Percentiles rank a stretch among this genome's conserved stretches.
These are phyloP conservation scores for Argyrosomus japonicus DNA, from an alignment of 2,113 vertebrate genomes.

Conservation along the genomic window DNA sequence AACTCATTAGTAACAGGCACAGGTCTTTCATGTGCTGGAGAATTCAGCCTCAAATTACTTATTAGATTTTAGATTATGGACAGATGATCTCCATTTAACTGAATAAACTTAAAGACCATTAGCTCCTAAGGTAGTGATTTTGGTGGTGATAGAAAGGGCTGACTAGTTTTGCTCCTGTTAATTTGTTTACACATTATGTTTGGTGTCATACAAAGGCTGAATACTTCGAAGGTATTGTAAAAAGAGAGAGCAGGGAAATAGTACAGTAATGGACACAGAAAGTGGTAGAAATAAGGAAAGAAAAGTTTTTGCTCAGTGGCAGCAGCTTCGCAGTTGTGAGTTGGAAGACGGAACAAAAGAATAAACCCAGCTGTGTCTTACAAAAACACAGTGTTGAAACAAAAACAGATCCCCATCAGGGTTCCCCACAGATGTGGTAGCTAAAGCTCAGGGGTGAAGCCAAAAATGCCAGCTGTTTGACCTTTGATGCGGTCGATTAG, in stretches of 20 bases:
- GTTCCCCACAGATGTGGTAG: conserved; percentile 16
- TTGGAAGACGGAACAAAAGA: background rate
- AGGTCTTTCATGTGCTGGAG: background rate
- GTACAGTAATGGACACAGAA: background rate
- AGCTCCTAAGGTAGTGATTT: background rate
- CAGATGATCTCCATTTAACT: background rate
- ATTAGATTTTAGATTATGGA: too few relatives aligned
- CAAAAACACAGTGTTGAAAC: conserved; percentile 23
- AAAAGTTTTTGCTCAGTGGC: background rate
- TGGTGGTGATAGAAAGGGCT: background rate
- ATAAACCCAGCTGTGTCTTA: background rate
- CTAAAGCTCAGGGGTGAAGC: conserved; percentile 17
- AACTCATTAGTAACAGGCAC: conserved; percentile 9
- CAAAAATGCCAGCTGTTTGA: conserved; percentile 14
- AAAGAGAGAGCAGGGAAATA: background rate
- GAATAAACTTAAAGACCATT: background rate
- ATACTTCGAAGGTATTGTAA: background rate
- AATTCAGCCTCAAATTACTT: background rate
- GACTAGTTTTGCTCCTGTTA: background rate
- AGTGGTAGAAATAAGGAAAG: too few relatives aligned
- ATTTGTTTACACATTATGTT: background rate
- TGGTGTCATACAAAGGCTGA: background rate
- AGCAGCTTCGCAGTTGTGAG: conserved; percentile 3
- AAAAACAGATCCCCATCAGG: conserved; percentile 7
- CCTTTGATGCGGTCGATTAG: conserved; percentile 6